Percentiles rank a stretch among this genome's conserved stretches.
Conservation (phyloP, 2,797 vertebrate genomes). For the Hippocampus kuda region DNA sequence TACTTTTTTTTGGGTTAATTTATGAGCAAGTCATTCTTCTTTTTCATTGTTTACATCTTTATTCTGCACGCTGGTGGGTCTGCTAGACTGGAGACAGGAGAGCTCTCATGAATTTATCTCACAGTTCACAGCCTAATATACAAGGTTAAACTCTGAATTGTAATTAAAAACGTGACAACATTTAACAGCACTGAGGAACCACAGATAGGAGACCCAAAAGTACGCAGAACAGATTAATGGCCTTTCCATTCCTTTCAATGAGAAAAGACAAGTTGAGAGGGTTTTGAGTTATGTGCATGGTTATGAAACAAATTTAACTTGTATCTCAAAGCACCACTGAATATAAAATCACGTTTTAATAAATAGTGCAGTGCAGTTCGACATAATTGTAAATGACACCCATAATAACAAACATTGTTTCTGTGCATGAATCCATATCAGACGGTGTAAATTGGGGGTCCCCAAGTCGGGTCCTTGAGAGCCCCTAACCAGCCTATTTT, state of each 20-base stretch:
- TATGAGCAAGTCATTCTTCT: constrained; percentile 9
- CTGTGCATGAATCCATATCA: constrained; percentile 6
- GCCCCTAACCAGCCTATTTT: too few relatives aligned
- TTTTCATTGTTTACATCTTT: constrained; percentile 11
- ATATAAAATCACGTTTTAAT: too few relatives aligned
- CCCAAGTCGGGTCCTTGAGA: too few relatives aligned
- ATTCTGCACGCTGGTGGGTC: neutral
- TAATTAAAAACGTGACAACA: neutral
- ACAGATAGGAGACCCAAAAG: neutral
- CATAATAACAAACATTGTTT: neutral
- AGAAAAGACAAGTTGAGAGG: too few relatives aligned
- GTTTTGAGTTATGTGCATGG: too few relatives aligned
- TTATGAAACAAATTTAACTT: too few relatives aligned
- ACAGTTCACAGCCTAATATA: neutral
- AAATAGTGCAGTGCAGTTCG: neutral
- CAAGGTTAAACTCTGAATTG: neutral
- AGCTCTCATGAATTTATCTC: neutral
- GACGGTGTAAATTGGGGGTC: neutral
- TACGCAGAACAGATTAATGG: too few relatives aligned
- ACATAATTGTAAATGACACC: neutral
- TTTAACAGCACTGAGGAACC: neutral
- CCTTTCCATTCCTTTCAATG: too few relatives aligned
- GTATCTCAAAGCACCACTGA: too few relatives aligned
- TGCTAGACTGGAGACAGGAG: neutral
- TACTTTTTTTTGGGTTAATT: constrained; percentile 19